Percentiles rank a stretch among this genome's conserved stretches.
These are phyloP conservation scores for Sardina pilchardus DNA, from an alignment of 2,113 vertebrate genomes.

Conservation along the genomic window DNA sequence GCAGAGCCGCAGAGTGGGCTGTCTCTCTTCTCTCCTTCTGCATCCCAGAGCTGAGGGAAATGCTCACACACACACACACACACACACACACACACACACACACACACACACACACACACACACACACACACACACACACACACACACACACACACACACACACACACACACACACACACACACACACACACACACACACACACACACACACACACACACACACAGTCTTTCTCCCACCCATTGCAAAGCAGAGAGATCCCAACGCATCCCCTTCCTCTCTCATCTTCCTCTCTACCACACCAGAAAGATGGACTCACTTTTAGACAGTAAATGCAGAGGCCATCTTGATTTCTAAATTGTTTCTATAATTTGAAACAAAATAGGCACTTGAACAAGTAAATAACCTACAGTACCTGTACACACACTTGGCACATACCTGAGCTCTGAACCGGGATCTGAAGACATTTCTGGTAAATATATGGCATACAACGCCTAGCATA, in stretches of 20 bases:
- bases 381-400: neutral
- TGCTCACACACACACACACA: slow-evolving; percentile 11
- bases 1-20: slow-evolving; percentile 59
- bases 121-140: slow-evolving; percentile 8
- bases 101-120: slow-evolving; percentile 9
- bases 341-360: neutral
- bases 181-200: too few species aligned
- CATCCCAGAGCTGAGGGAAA: slow-evolving; percentile 1
- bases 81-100: slow-evolving; percentile 37
- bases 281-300: neutral
- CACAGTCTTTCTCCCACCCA: too few species aligned
- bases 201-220: too few species aligned
- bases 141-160: slow-evolving; percentile 2
- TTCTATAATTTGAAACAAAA: neutral
- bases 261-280: too few species aligned
- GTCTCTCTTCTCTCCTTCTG: slow-evolving; percentile 51
- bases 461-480: neutral
- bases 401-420: neutral
- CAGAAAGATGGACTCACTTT: neutral
- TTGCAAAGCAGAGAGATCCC: too few species aligned
- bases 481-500: neutral
- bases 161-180: neutral
- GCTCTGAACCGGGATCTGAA: neutral
- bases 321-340: neutral
- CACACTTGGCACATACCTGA: neutral